Evolutionary conservation across 2,113 vertebrate genomes (phyloP).

Genomic region (Xenopus borealis): DNA sequence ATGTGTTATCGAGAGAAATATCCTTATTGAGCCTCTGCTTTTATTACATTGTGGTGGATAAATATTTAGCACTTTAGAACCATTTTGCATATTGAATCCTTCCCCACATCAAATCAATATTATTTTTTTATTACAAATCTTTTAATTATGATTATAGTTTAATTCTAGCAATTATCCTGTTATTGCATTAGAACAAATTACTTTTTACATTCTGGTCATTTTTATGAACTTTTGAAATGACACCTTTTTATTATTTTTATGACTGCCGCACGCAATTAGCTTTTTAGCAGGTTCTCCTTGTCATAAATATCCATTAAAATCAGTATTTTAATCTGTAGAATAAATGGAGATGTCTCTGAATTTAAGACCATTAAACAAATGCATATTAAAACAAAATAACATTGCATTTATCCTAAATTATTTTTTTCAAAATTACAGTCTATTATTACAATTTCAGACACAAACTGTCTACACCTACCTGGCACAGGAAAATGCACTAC

Average conservation of each 20-base stretch:
- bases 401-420: too few relatives aligned
- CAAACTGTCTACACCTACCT: too few relatives aligned
- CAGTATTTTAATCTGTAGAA: background rate
- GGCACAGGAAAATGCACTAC: too few relatives aligned
- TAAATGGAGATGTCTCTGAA: background rate
- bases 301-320: background rate
- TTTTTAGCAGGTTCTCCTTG: background rate
- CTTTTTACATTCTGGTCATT: background rate
- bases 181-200: background rate
- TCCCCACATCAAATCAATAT: background rate
- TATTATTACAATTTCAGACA: too few relatives aligned
- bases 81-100: too few relatives aligned
- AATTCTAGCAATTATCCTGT: background rate
- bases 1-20: too few relatives aligned
- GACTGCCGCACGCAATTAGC: background rate
- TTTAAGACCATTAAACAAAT: too few relatives aligned
- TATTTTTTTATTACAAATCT: background rate
- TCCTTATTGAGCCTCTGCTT: too few relatives aligned
- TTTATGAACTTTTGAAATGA: background rate
- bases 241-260: constrained; percentile 4
- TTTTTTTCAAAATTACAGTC: too few relatives aligned
- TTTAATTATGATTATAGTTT: background rate
- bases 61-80: too few relatives aligned
- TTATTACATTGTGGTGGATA: too few relatives aligned
- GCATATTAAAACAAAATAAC: too few relatives aligned